A percentile compares a stretch with the other conserved stretches of the same genome.
These are phyloP conservation scores for Eilema griseolum DNA, from an alignment of 2,888 invertebrate genomes.

Conservation along the genomic window DNA sequence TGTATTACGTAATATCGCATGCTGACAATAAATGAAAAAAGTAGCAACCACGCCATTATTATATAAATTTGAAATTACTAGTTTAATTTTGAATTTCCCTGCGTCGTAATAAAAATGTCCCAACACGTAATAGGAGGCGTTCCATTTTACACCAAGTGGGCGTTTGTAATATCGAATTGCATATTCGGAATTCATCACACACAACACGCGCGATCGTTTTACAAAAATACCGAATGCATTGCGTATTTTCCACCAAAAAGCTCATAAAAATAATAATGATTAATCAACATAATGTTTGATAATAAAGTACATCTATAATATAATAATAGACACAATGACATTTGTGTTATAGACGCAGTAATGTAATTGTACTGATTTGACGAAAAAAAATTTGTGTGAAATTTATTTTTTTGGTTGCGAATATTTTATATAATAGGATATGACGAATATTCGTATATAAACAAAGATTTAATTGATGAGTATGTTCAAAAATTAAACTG, in stretches of 20 bases:
- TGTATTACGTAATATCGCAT: background rate
- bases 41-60: background rate
- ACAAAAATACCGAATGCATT: conserved; percentile 8
- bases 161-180: conserved; percentile 39
- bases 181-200: conserved; percentile 20
- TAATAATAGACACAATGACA: background rate
- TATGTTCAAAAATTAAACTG: background rate
- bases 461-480: background rate
- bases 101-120: conserved; percentile 4
- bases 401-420: too few species aligned
- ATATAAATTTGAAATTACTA: background rate
- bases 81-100: background rate
- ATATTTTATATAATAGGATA: background rate
- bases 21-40: background rate
- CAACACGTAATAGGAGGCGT: conserved; percentile 44
- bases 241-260: background rate
- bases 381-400: background rate
- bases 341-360: background rate
- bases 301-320: background rate
- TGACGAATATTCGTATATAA: background rate
- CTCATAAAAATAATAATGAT: conserved; percentile 1
- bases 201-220: conserved; percentile 6
- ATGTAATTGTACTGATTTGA: background rate
- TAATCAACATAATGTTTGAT: background rate
- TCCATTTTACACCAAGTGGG: conserved; percentile 39